Percentiles rank a stretch among this genome's conserved stretches.
Evolutionary conservation across 2,113 vertebrate genomes (phyloP).

Genomic region (Athene noctua): DNA sequence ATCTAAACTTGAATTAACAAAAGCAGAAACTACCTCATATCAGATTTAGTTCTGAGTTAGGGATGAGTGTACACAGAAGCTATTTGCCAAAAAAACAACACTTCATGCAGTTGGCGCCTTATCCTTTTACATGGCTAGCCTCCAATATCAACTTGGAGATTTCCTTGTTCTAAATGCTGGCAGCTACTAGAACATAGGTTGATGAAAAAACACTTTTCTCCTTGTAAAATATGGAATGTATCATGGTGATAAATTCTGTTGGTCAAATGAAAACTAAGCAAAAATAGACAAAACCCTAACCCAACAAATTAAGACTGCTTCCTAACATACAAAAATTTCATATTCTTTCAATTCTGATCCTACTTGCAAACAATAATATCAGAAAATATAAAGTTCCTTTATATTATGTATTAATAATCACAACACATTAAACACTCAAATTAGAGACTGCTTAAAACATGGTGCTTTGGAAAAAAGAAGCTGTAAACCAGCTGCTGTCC

Average conservation of each 20-base stretch:
- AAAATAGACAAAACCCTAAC: background rate
- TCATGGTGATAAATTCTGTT: background rate
- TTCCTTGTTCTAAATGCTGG: conserved; percentile 23
- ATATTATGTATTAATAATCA: background rate
- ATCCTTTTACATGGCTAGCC: conserved; percentile 20
- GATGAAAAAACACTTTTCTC: conserved; percentile 1
- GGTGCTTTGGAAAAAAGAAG: background rate
- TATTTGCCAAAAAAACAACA: conserved; percentile 46
- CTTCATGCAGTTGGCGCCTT: conserved; percentile 14
- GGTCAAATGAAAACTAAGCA: background rate
- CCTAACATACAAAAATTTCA: background rate
- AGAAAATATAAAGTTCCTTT: background rate
- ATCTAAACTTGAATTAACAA: background rate
- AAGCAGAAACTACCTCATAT: conserved; percentile 14
- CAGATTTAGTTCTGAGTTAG: conserved; percentile 13
- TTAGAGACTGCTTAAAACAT: background rate
- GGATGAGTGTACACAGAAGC: conserved; percentile 11
- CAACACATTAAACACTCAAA: background rate
- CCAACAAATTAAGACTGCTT: background rate
- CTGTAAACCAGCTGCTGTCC: background rate
- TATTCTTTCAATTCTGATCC: background rate
- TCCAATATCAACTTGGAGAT: conserved; percentile 42
- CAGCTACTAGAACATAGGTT: background rate
- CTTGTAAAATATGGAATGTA: background rate
- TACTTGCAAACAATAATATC: background rate